Evolutionary conservation across 1,140 invertebrate species (phyloP).

Genomic region (Plutomurus gul): DNA sequence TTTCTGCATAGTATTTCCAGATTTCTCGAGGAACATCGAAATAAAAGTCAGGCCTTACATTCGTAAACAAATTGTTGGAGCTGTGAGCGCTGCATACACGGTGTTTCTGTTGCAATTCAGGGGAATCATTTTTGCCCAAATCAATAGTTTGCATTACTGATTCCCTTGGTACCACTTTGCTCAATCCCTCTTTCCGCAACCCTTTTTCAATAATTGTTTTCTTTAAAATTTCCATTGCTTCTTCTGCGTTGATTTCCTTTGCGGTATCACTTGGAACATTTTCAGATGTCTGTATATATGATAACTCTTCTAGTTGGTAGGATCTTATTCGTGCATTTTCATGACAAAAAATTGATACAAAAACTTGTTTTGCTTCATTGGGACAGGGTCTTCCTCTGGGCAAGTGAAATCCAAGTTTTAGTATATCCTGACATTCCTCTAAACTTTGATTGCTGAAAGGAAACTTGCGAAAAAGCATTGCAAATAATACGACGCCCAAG

Average conservation of each 20-base stretch:
- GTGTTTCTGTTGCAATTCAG: not conserved
- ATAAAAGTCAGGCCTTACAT: not conserved
- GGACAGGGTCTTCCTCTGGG: not conserved
- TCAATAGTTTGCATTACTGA: too few species aligned
- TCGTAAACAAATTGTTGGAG: not conserved
- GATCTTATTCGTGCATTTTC: not conserved
- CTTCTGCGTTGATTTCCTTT: not conserved
- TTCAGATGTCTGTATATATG: not conserved
- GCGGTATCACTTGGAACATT: too few species aligned
- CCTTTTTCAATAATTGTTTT: conserved; percentile 3
- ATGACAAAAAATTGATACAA: not conserved
- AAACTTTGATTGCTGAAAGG: not conserved
- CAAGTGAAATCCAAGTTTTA: not conserved
- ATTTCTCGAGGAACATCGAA: not conserved
- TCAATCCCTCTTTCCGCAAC: too few species aligned
- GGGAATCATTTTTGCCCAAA: too few species aligned
- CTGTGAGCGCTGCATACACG: not conserved
- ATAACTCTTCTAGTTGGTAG: not conserved
- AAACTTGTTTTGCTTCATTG: not conserved
- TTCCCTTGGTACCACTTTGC: too few species aligned
- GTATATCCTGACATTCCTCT: not conserved
- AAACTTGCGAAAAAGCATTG: conserved; percentile 27
- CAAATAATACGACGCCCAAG: conserved; percentile 18
- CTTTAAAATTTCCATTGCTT: not conserved
- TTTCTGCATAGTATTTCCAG: not conserved